Evolutionary conservation across 2,113 vertebrate species (phyloP), one percentile per base, ranked within the genome.

Genomic region (Lycaon pictus): DNA sequence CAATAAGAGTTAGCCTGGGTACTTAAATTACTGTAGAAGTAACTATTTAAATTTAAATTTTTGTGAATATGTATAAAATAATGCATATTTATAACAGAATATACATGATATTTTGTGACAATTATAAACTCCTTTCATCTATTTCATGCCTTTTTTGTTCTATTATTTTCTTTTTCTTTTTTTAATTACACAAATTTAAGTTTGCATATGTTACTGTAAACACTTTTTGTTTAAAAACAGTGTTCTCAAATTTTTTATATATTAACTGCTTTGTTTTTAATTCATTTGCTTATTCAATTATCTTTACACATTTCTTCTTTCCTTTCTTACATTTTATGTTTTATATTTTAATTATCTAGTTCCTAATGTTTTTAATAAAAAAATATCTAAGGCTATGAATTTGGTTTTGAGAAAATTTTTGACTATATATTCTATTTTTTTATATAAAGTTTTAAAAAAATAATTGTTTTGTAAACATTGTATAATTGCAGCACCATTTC

Each of bases 331-430:
- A 71, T 55, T 80, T 95, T 53, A 4, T 88, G 6, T 74, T 74
- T 53, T 77, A 5, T 76, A 55, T 51, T 67, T 81, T 60, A 87
- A 27, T 56, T 82, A n/a, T 58, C 20, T 82, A 69, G 1, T 2
- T 76, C 7, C 22, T 81, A 63, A 19, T 6, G 56, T 60, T 92
- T 84, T 93, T 80, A 86, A 86, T 85, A 81, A 69, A 56, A 65
- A 88, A 85, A 91, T 37, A 88, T 29, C 86, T 95, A 83, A 90
- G 23, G 12, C n/a, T 27, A 71, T 95, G 9, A 43, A 62, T 77
- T 95, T 87, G 17, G 48, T 74, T 86, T 55, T 86, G 20, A 87
- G 72, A 80, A 80, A 95, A 72, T 81, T 25, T 81, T 69, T 86
- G 4, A 17, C 3, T 20, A 25, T 32, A 55, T 37, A 53, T 96